These are phyloP conservation scores for Triplophysa tibetana DNA, from an alignment of 2,113 vertebrate genomes.

Conservation along the genomic window DNA sequence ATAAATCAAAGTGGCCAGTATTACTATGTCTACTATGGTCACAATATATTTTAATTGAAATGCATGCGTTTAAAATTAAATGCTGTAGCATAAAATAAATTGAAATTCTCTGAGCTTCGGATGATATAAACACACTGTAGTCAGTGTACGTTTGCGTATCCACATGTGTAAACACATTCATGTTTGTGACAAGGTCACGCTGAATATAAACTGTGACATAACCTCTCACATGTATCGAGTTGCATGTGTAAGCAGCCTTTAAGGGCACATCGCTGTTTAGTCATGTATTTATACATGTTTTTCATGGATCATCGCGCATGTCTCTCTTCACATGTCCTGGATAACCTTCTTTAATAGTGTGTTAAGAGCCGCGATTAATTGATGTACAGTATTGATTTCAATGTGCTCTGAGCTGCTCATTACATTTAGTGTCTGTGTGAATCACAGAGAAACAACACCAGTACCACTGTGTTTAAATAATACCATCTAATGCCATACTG, in stretches of 20 bases:
- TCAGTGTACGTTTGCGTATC: not conserved
- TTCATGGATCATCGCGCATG: not conserved
- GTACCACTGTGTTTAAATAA: too few relatives aligned
- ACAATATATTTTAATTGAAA: too few relatives aligned
- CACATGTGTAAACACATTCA: too few relatives aligned
- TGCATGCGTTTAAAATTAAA: too few relatives aligned
- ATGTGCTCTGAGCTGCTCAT: not conserved
- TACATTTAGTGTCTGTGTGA: not conserved
- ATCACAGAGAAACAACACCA: not conserved
- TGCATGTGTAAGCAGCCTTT: slow-evolving; percentile 7
- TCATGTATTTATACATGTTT: not conserved
- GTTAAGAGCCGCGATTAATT: slow-evolving; percentile 1
- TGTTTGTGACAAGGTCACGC: not conserved
- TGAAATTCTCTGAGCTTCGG: too few relatives aligned
- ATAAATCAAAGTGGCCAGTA: too few relatives aligned
- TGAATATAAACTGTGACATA: not conserved
- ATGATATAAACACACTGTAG: not conserved
- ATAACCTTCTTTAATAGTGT: not conserved
- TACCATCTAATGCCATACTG: not conserved
- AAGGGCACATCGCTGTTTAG: not conserved
- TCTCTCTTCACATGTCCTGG: not conserved
- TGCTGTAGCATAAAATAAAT: too few relatives aligned
- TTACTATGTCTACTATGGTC: too few relatives aligned
- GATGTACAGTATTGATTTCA: not conserved
- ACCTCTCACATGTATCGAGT: not conserved